phyloP scores from a whole-genome alignment of 2,888 invertebrate genomes.

The Bibio marci region DNA sequence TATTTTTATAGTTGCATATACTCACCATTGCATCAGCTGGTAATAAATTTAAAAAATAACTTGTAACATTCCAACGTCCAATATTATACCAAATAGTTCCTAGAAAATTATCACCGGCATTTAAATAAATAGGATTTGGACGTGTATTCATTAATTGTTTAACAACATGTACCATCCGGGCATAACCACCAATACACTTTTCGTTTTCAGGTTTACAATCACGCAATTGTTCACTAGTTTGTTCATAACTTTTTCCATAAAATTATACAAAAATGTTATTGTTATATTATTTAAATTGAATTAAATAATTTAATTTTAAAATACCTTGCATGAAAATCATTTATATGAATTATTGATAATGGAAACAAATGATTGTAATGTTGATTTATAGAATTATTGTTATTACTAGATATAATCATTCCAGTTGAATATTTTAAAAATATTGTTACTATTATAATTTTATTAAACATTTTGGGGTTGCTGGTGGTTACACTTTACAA shows the following conservation, averaged over 20 bases:
- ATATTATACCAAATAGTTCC: constrained; percentile 72
- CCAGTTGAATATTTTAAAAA: no score
- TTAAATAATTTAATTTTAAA: no score
- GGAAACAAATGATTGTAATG: constrained; percentile 23
- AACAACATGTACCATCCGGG: constrained; percentile 42
- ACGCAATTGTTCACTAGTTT: no score
- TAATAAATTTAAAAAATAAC: constrained; percentile 55
- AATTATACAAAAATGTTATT: no score
- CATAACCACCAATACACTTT: constrained; percentile 51
- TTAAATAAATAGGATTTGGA: constrained; percentile 46
- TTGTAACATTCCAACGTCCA: constrained; percentile 55
- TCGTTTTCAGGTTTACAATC: no score
- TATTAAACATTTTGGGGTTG: no score
- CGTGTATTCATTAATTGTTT: constrained; percentile 28
- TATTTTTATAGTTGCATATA: constrained; percentile 53
- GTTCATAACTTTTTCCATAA: no score
- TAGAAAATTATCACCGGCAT: constrained; percentile 72
- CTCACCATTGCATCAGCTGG: constrained; percentile 61
- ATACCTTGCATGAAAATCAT: constrained; percentile 28
- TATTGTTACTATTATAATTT: no score
- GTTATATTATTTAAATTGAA: no score
- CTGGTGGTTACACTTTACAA: no score
- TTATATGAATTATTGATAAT: constrained; percentile 25
- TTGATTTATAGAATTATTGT: no score
- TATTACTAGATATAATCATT: no score